Evolutionary conservation across 2,797 vertebrate genomes (phyloP), one percentile per base, ranked within the genome.

Genomic region (Pithecia hirsuta): DNA sequence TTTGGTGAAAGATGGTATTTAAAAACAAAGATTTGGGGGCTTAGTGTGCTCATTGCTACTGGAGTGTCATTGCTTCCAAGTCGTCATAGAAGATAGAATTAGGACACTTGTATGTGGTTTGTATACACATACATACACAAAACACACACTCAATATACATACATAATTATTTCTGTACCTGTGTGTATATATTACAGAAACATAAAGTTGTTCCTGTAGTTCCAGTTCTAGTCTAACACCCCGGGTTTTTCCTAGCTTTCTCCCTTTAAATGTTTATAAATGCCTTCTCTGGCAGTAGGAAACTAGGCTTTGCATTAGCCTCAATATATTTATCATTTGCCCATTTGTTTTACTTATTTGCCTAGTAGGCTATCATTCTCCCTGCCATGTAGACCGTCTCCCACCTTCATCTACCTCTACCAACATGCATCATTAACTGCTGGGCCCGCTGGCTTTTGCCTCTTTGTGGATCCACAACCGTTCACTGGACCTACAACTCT

Each of bases 1-100:
- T 94, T 93, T 78, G 78, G 39, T 92, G 79, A 96, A 92, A 61
- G 46, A 59, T 59, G 50, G 12, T 88, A n/a, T 95, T 95, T 97
- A 89, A 96, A 96, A 96, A 57, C 61, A 79, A 90, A 96, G 33
- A 85, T 61, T 59, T 95, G 46, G 55, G 67, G 19, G 8, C 14
- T 91, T 94, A 75, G 22, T 91, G 19, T 86, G 36, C 39, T 93
- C 26, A 57, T 95, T 95, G 61, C 57, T 89, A 9, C 12, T 84
- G 26, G 44, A 46, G 6, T 85, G 2, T 90, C 52, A 90, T 67
- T 97, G 24, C 64, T 64, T 86, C 30, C 17, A 55, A 44, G 33
- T 28, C 4, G 1, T 96, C 57, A 93, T 48, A 36, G 36, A 75
- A 14, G 28, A 36, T 30, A 80, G 33, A 59, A 64, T 39, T 86